These are phyloP conservation scores for Hemichromis elongatus DNA, from an alignment of 2,113 vertebrate genomes.

Conservation along the genomic window DNA sequence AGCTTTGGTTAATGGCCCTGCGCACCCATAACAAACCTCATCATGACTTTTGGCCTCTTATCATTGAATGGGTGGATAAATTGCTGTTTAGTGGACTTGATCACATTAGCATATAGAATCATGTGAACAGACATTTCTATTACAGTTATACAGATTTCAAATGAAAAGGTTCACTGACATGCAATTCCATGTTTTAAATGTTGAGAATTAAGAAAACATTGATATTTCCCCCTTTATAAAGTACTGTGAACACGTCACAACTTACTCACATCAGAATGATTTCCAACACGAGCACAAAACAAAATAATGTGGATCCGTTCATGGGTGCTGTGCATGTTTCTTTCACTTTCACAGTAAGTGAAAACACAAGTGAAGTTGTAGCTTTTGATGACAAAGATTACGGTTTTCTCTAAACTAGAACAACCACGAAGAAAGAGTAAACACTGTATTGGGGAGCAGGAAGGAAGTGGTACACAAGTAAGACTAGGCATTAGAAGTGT, in stretches of 20 bases:
- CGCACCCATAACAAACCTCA: background rate
- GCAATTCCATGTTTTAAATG: too few species aligned
- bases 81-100: too few species aligned
- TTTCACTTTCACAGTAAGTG: background rate
- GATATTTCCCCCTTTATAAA: too few species aligned
- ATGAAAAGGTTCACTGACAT: too few species aligned
- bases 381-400: background rate
- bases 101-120: too few species aligned
- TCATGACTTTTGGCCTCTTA: background rate
- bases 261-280: background rate
- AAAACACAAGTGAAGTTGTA: background rate
- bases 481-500: background rate
- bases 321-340: background rate
- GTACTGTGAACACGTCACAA: background rate
- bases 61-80: background rate
- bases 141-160: too few species aligned
- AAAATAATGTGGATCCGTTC: background rate
- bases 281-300: background rate
- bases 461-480: background rate
- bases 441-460: fast-evolving
- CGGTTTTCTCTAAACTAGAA: background rate
- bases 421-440: background rate
- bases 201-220: too few species aligned
- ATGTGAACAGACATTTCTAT: too few species aligned
- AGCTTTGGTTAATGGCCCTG: too few species aligned